phyloP scores from a whole-genome alignment of 2,888 invertebrate genomes.

The Apamea crenata region DNA sequence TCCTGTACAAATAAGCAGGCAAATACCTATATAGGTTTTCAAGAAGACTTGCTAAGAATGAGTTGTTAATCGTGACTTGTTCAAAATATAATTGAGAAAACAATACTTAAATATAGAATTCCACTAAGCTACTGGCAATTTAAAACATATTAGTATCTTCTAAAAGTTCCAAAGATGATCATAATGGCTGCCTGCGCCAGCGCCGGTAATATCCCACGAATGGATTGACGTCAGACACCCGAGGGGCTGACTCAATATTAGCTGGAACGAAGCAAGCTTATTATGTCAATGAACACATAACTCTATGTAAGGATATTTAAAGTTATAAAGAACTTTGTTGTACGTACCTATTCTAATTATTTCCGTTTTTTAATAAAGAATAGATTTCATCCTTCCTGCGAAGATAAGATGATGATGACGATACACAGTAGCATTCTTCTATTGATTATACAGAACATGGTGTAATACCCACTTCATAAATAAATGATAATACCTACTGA shows the following conservation, averaged over 20 bases:
- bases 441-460: neutral
- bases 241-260: constrained; percentile 21
- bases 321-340: neutral
- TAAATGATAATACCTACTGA: too few species aligned
- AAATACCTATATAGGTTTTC: neutral
- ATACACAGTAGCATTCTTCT: neutral
- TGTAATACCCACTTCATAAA: neutral
- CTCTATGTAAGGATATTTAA: neutral
- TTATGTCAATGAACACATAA: neutral
- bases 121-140: constrained; percentile 30
- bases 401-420: neutral
- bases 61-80: constrained; percentile 29
- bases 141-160: constrained; percentile 39
- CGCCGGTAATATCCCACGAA: constrained; percentile 8
- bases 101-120: neutral
- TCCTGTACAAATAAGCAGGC: constrained; percentile 5
- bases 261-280: neutral
- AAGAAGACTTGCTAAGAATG: neutral
- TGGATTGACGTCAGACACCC: constrained; percentile 35
- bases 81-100: constrained; percentile 28
- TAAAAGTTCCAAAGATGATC: constrained; percentile 11
- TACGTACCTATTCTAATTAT: neutral
- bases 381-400: neutral
- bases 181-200: constrained; percentile 15
- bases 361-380: neutral